phyloP scores from a whole-genome alignment of 2,797 vertebrate genomes.

The Microtus californicus region DNA sequence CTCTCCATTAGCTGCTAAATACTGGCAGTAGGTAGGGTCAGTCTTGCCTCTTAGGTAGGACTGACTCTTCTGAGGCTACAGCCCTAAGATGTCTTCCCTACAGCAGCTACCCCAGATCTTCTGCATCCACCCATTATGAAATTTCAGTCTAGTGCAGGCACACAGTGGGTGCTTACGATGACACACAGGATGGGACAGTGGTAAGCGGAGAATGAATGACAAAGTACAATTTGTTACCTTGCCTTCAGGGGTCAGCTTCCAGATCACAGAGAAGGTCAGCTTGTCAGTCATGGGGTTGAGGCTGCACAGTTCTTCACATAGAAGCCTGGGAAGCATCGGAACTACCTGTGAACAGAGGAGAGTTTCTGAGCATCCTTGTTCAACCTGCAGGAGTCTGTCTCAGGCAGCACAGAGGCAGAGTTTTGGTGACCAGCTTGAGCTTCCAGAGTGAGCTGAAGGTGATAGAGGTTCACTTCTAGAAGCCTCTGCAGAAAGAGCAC shows the following conservation, averaged over 20 bases:
- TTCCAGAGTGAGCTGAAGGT: neutral
- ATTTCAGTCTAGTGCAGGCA: neutral
- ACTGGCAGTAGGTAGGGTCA: neutral
- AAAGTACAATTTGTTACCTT: slow-evolving; percentile 89
- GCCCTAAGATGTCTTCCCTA: neutral
- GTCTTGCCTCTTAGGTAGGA: neutral
- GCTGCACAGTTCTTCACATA: slow-evolving; percentile 98
- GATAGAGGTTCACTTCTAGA: neutral
- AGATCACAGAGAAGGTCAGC: slow-evolving; percentile 97
- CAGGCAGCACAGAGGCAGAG: neutral
- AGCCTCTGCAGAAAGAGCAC: neutral
- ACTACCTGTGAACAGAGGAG: slow-evolving; percentile 91
- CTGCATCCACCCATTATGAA: too few species aligned
- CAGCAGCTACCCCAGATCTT: accelerated
- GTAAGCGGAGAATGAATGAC: neutral
- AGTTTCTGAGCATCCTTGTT: neutral
- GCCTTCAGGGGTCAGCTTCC: slow-evolving; percentile 95
- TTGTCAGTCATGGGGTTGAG: slow-evolving; percentile 96
- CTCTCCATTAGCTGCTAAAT: neutral
- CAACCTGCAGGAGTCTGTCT: accelerated
- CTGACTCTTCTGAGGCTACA: neutral
- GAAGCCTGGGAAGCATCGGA: slow-evolving; percentile 96
- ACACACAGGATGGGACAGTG: accelerated
- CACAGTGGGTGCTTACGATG: neutral
- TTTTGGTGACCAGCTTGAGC: neutral